Percentiles rank a stretch among this genome's conserved stretches.
These are phyloP conservation scores for Drosophila mercatorum DNA, from an alignment of 2,888 invertebrate genomes.

Conservation along the genomic window DNA sequence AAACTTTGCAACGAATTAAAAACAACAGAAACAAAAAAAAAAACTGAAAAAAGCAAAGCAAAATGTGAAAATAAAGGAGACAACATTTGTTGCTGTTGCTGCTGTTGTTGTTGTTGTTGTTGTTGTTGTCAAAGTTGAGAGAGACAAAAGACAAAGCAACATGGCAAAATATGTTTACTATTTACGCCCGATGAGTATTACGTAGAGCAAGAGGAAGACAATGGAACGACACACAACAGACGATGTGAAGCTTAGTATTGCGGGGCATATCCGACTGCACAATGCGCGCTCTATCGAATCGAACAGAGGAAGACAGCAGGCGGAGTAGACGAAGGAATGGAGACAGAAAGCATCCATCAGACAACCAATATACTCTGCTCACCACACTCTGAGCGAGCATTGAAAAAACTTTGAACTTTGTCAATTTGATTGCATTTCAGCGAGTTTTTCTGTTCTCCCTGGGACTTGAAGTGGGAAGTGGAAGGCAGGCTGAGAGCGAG, in stretches of 20 bases:
- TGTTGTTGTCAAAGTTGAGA: conserved; percentile 58
- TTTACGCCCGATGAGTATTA: conserved; percentile 47
- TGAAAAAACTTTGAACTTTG: conserved; percentile 55
- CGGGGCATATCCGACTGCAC: background rate
- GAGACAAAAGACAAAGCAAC: conserved; percentile 66
- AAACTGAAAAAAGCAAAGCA: conserved; percentile 1
- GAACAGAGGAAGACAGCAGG: too few relatives aligned
- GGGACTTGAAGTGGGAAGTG: background rate
- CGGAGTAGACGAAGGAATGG: background rate
- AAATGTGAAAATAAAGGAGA: conserved; percentile 14
- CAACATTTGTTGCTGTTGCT: conserved; percentile 18
- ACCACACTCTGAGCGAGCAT: background rate
- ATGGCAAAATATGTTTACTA: conserved; percentile 73
- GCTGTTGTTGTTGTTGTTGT: background rate
- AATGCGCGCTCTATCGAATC: background rate
- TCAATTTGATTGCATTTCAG: conserved; percentile 72
- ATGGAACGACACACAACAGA: conserved; percentile 10
- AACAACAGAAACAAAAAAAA: conserved; percentile 28
- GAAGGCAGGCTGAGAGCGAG: background rate
- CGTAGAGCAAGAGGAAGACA: conserved; percentile 3
- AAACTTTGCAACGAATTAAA: conserved; percentile 70
- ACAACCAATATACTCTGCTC: background rate
- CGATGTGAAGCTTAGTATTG: background rate
- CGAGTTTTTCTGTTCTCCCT: conserved; percentile 30
- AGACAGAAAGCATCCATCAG: background rate